phyloP scores from a whole-genome alignment of 2,113 vertebrate species.

The Romanogobio albipinnatus region DNA sequence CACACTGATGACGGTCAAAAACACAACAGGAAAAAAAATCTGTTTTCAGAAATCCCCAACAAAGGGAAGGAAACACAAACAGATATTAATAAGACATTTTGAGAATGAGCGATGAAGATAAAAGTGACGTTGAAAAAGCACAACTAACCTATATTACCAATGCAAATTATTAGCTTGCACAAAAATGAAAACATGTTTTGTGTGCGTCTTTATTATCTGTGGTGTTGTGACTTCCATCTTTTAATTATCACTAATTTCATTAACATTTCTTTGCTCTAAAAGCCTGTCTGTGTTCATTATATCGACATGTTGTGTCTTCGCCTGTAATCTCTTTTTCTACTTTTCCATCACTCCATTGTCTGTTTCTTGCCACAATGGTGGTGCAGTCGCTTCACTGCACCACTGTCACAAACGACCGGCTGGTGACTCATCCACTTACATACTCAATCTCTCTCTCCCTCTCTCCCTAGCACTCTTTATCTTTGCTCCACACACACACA shows the following conservation, averaged over 20 bases:
- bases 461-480: slow-evolving; percentile 37
- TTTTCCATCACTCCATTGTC: slow-evolving; percentile 38
- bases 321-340: slow-evolving; percentile 26
- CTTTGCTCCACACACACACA: slow-evolving; percentile 34
- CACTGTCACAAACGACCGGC: slow-evolving; percentile 59
- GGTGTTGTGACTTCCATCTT: neutral
- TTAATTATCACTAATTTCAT: neutral
- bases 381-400: slow-evolving; percentile 61
- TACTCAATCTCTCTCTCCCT: slow-evolving; percentile 49
- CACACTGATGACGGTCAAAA: neutral
- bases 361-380: slow-evolving; percentile 45
- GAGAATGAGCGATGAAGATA: neutral
- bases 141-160: neutral
- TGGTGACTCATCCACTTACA: slow-evolving; percentile 66
- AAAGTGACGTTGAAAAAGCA: neutral
- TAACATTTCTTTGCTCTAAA: neutral
- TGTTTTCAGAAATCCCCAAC: neutral
- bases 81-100: neutral
- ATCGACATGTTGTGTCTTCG: slow-evolving; percentile 17
- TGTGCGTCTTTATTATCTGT: neutral
- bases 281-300: neutral
- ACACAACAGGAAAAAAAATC: neutral
- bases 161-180: neutral
- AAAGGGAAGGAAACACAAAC: neutral
- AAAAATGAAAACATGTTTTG: neutral